Base-by-base conservation (phyloP, 35 echinoderm and acorn worm species). In the Acanthaster planci region DNA sequence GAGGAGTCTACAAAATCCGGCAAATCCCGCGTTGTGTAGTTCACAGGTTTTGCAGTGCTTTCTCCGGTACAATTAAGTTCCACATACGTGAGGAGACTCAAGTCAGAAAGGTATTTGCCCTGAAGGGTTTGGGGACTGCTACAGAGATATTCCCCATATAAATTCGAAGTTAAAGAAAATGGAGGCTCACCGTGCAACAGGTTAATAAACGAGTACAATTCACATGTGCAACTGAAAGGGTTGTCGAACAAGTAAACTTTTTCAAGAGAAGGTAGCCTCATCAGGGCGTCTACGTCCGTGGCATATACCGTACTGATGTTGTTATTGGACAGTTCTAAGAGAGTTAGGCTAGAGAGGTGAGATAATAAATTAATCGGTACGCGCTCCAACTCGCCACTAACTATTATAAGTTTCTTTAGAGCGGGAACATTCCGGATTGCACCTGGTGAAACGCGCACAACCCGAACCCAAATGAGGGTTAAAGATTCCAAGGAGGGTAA, bases 201-300 rank as follows among this genome's bases (percentile, higher is more conserved):
- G 14, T 29, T n/a, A 21, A 60, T 39, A 40, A 85, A 85, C 0
- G 83, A 34, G 6, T 15, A 4, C 60, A 85, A 40, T 8, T 85
- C 83, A 51, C 39, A 68, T 12, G 83, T 85, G 30, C 83, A 85
- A 47, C 64, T 85, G 38, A 76, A 85, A 30, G 40, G 59, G 47
- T 85, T 85, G 29, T 75, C 44, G 59, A 38, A 38, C 83, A 85
- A 44, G 18, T 51, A 75, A 35, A 85, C 7, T 5, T 6, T 31
- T 4, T 10, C 3, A 18, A 85, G 40, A 22, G 35, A 26, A 34
- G 59, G 5, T 21, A 51, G 19, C 23, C 27, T 1, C 21, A 17
- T 76, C n/a, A 85, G 38, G 39, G 12, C 44, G 6, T 40, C 52
- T 1, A 83, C 26, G 22, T 36, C 81, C 0, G 37, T 36, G 21